phyloP scores from a whole-genome alignment of 2,888 invertebrate genomes.

The Xestia ashworthii region DNA sequence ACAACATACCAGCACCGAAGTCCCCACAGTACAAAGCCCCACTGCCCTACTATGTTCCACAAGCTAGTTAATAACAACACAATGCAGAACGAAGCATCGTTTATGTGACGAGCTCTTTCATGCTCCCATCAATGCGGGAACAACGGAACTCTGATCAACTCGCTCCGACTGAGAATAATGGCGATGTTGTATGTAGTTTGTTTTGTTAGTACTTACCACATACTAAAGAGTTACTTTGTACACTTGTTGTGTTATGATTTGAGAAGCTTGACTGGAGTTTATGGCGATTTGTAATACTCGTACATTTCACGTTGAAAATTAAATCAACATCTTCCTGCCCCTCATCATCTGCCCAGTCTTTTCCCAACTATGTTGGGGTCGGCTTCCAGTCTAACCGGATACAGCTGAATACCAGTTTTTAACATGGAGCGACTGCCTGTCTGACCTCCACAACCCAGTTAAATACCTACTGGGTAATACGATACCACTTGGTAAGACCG shows the following conservation, averaged over 20 bases:
- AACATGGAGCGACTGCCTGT: no score
- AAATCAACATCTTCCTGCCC: not conserved
- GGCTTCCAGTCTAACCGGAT: no score
- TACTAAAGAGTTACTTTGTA: not conserved
- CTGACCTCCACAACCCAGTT: no score
- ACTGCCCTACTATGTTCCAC: slow-evolving; percentile 34
- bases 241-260: not conserved
- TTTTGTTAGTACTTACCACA: slow-evolving; percentile 3
- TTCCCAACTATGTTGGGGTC: not conserved
- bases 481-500: no score
- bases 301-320: not conserved
- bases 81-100: slow-evolving; percentile 51
- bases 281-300: not conserved
- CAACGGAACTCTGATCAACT: slow-evolving; percentile 56
- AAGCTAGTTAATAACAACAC: slow-evolving; percentile 58
- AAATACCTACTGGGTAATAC: no score
- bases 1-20: not conserved
- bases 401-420: no score
- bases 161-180: slow-evolving; percentile 30
- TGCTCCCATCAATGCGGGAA: slow-evolving; percentile 48
- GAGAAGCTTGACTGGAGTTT: not conserved
- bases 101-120: slow-evolving; percentile 57
- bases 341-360: no score
- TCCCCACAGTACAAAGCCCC: slow-evolving; percentile 4
- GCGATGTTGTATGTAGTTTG: slow-evolving; percentile 12